Evolutionary conservation across 2,888 invertebrate species (phyloP), one percentile per base, ranked within the genome.

Genomic region (Drosophila mercatorum): DNA sequence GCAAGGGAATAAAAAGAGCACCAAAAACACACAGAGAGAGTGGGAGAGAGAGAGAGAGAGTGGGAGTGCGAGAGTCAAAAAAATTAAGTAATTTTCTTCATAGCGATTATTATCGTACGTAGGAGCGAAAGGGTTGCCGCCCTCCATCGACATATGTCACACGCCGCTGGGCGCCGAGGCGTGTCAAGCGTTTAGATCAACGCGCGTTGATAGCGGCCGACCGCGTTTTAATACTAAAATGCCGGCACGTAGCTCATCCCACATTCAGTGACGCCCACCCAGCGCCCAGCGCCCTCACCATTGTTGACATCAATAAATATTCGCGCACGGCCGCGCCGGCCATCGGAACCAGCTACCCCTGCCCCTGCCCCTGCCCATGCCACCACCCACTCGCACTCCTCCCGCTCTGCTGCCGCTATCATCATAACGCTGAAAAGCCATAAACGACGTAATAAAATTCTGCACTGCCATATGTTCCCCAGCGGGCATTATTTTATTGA

Each of bases 401-500:
- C 1, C 53, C 36, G 17, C 52, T 22, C 40, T 14, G 0, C 38
- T 14, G 58, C 62, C 66, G 28, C 65, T 68, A 80, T 80, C 80
- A 80, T 88, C 81, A 87, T 83, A 80, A 80, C 74, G 80, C 80
- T 82, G 84, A 81, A 89, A 88, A 83, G 88, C 89, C 85, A 89
- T 89, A 88, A 87, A 89, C 87, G 89, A 80, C 80, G 81, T 83
- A 88, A 87, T 87, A 87, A 87, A 87, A 87, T 89, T 89, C 87
- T 85, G 89, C 86, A 89, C 79, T 81, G 83, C 87, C 87, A 89
- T 87, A 87, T 87, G 87, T 89, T 89, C 86, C 87, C 89, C 88
- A 89, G 89, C 88, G 87, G 87, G 87, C 80, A 89, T 88, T 89
- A 84, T 86, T 87, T 86, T 86, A 89, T 86, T 84, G 81, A 75